Conservation (phyloP, 2,888 invertebrate genomes). For the Cantharis rufa region DNA sequence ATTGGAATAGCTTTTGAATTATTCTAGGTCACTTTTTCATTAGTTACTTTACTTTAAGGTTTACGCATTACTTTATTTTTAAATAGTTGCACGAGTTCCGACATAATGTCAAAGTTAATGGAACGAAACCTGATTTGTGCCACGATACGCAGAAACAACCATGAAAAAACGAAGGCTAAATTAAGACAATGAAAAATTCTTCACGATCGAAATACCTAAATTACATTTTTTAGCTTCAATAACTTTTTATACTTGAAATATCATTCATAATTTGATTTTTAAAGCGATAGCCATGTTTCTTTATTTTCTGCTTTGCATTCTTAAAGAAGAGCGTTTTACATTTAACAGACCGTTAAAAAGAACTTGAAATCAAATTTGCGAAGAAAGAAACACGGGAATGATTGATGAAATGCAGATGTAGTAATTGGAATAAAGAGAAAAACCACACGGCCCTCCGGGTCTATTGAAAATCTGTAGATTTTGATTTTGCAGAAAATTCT, state of each 20-base stretch:
- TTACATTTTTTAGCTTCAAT: not conserved
- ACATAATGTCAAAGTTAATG: constrained; percentile 28
- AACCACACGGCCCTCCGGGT: too few relatives aligned
- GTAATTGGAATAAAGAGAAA: too few relatives aligned
- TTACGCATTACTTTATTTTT: constrained; percentile 25
- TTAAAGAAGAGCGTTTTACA: not conserved
- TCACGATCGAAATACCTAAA: not conserved
- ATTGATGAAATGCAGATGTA: too few relatives aligned
- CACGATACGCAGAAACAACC: constrained; percentile 19
- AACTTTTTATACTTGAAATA: not conserved
- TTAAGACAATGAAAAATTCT: constrained; percentile 11
- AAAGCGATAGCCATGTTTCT: not conserved
- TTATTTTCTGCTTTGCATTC: not conserved
- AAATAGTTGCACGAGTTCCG: constrained; percentile 22
- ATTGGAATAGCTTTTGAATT: constrained; percentile 36
- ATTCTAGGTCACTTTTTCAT: constrained; percentile 35
- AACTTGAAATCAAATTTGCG: not conserved
- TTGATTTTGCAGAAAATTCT: too few relatives aligned
- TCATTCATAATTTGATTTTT: constrained; percentile 1
- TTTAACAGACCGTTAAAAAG: not conserved
- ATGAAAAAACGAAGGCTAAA: constrained; percentile 11
- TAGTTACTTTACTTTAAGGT: constrained; percentile 26
- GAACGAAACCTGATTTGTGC: constrained; percentile 30
- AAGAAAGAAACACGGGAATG: too few relatives aligned
- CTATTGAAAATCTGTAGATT: too few relatives aligned